Conservation (phyloP, 2,797 vertebrate genomes). For the Ficedula albicollis region DNA sequence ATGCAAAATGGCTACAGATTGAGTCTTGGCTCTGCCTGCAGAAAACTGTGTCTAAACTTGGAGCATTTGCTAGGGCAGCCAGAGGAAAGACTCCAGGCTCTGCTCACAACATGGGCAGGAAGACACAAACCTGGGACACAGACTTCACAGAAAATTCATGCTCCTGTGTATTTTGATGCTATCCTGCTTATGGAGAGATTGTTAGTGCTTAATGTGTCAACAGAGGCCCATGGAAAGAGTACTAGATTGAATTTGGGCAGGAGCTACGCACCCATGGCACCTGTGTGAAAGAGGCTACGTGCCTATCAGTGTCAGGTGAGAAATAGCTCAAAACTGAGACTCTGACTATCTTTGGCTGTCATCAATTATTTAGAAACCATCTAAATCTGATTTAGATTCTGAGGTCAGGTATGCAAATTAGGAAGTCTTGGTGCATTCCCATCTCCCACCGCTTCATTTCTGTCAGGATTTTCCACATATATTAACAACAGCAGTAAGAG, state of each 20-base stretch:
- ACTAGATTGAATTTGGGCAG: neutral
- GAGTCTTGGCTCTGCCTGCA: neutral
- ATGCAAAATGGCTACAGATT: neutral
- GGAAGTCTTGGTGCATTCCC: neutral
- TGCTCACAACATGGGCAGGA: neutral
- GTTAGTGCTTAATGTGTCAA: neutral
- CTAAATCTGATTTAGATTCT: slow-evolving; percentile 9
- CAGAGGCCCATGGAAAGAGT: neutral
- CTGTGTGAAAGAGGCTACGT: accelerated
- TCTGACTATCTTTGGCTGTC: neutral
- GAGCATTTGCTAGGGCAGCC: neutral
- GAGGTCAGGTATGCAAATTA: neutral
- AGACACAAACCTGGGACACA: neutral
- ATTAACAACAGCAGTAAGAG: neutral
- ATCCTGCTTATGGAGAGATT: neutral
- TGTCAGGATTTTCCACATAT: neutral
- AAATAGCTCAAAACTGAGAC: neutral
- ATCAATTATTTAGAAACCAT: slow-evolving; percentile 22
- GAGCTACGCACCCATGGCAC: neutral
- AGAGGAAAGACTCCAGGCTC: neutral
- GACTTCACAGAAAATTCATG: neutral
- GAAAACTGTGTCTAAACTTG: neutral
- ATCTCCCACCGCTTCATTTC: neutral
- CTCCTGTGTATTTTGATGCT: neutral
- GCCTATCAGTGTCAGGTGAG: neutral